phyloP scores from a whole-genome alignment of 2,797 vertebrate species.

The Allobates femoralis region DNA sequence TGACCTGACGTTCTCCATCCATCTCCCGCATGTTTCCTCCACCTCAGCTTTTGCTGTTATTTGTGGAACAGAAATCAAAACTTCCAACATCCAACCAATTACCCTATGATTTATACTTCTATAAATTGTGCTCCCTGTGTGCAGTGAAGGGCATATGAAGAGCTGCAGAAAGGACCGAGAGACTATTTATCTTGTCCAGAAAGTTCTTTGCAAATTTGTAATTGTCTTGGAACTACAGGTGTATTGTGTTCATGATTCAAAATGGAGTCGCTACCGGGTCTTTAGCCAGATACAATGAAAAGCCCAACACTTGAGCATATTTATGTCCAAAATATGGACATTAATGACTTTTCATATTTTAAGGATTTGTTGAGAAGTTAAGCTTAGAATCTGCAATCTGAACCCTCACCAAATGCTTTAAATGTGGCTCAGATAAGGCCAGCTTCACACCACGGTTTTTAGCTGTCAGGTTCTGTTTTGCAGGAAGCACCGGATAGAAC shows the following conservation, averaged over 20 bases:
- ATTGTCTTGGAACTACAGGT: neutral
- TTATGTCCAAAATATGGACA: neutral
- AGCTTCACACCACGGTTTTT: too few species aligned
- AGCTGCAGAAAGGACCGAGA: neutral
- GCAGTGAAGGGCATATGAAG: neutral
- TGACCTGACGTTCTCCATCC: constrained; percentile 47
- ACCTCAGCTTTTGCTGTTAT: constrained; percentile 45
- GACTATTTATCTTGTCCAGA: neutral
- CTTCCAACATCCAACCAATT: constrained; percentile 27
- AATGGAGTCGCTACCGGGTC: neutral
- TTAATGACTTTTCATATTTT: neutral
- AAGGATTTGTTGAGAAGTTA: too few species aligned
- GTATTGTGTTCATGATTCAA: neutral
- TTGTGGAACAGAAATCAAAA: constrained; percentile 49
- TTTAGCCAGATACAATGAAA: neutral
- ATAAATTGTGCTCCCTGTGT: constrained; percentile 13
- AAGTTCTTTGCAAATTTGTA: neutral
- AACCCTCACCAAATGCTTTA: too few species aligned
- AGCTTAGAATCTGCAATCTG: too few species aligned
- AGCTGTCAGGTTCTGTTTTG: too few species aligned
- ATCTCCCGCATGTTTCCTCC: constrained; percentile 38
- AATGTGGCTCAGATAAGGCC: too few species aligned
- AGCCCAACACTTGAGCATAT: neutral
- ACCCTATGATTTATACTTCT: constrained; percentile 24
- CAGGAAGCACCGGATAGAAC: too few species aligned